Conservation (phyloP, 1,140 invertebrate genomes). For the Phenacoccus solenopsis region DNA sequence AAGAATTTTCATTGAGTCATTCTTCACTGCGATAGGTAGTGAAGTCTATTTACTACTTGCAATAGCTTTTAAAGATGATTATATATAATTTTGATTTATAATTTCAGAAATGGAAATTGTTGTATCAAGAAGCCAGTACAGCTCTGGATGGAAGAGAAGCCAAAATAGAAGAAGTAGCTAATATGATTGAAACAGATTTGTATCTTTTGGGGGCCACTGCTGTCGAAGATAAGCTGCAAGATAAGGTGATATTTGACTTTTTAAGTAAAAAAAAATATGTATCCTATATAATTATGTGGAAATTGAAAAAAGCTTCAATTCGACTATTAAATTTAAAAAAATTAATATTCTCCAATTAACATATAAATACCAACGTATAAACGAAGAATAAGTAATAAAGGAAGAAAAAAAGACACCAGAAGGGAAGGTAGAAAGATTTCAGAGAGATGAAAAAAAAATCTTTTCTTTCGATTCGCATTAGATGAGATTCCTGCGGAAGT, state of each 20-base stretch:
- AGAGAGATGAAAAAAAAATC: too few species aligned
- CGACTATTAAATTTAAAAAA: too few species aligned
- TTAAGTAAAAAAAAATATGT: background rate
- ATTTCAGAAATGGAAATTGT: constrained; percentile 55
- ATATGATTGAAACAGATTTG: constrained; percentile 74
- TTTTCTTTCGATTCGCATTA: too few species aligned
- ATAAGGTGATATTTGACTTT: constrained; percentile 42
- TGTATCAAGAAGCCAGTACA: constrained; percentile 63
- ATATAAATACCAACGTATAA: too few species aligned
- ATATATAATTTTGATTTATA: constrained; percentile 15
- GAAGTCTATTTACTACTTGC: background rate
- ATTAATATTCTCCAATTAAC: too few species aligned
- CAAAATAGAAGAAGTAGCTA: constrained; percentile 69
- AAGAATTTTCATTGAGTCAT: too few species aligned
- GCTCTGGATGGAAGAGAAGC: constrained; percentile 60
- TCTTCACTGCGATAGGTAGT: constrained; percentile 8
- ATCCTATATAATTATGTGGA: too few species aligned
- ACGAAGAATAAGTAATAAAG: too few species aligned
- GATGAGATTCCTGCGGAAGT: too few species aligned
- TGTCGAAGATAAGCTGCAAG: constrained; percentile 93
- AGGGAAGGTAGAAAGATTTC: too few species aligned
- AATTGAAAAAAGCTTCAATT: too few species aligned
- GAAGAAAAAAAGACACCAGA: too few species aligned
- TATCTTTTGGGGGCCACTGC: constrained; percentile 80
- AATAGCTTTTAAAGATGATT: constrained; percentile 17